Evolutionary conservation across 2,113 vertebrate genomes (phyloP), one percentile per base, ranked within the genome.

Genomic region (Parus major): DNA sequence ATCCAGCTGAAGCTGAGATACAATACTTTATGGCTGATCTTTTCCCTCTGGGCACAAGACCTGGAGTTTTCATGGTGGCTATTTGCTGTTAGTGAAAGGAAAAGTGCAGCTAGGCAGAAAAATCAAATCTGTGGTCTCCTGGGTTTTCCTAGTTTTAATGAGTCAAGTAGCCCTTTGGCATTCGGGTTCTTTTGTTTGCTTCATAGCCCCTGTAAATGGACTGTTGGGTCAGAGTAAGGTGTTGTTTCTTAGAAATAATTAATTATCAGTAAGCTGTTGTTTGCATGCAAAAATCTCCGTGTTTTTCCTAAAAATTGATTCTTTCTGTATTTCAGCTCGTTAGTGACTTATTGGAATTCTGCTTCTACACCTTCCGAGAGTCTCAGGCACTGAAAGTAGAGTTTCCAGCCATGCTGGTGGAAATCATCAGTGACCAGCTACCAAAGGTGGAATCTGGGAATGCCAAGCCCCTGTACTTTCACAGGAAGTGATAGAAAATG

Each of bases 351-450:
- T 71, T 99, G 98, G 99, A 99, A 96, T 99, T 99, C 97, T 99
- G 99, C 97, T 99, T 99, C 98, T 99, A 99, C 95, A 99, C 99
- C 95, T 99, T 99, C 98, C 98, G 99, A n/a, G 99, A 99, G 98
- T 99, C 99, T 82, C 99, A 99, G 98, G 99, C 99, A 82, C 98
- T 99, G 97, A 99, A 99, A 97, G 99, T 99, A 96, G 99, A 99
- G 98, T 99, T 99, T 97, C 99, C 99, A 1, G 99, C 99, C 55
- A 99, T 99, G 99, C 98, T 99, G 98, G 99, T 99, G 97, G 99
- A 99, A 98, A 99, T 99, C 97, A 99, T 99, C 98, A 99, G 99
- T 69, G 99, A 99, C 98, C 99, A 99, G 98, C 98, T 99, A 99
- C 99, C 99, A 96, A 99, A 99, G 98, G 99, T 99, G 98, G 99